phyloP scores from a whole-genome alignment of 2,888 invertebrate genomes.

The Lochmaea capreae region DNA sequence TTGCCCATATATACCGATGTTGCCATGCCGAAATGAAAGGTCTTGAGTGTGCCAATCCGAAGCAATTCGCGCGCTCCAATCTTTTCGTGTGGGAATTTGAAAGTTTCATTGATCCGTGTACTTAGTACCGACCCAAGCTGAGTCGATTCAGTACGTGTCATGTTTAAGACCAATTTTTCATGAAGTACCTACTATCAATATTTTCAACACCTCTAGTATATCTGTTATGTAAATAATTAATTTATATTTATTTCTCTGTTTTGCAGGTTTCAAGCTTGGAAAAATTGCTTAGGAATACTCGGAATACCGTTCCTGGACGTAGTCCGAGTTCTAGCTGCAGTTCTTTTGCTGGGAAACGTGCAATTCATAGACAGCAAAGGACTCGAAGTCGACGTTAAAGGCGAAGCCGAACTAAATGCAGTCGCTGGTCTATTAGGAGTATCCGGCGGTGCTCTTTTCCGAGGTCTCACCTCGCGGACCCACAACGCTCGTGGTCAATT shows the following conservation, averaged over 20 bases:
- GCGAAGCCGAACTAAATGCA: conserved; percentile 85
- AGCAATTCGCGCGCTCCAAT: too few relatives aligned
- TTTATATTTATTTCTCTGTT: background rate
- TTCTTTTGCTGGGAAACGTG: conserved; percentile 91
- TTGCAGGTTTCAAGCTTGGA: conserved; percentile 88
- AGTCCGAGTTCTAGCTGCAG: conserved; percentile 90
- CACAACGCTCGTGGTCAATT: conserved; percentile 83
- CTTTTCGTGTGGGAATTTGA: too few relatives aligned
- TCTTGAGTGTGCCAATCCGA: too few relatives aligned
- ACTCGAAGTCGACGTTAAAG: conserved; percentile 81
- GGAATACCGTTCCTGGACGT: conserved; percentile 96
- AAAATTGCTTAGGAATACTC: conserved; percentile 87
- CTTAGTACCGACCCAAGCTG: too few relatives aligned
- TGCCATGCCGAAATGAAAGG: too few relatives aligned
- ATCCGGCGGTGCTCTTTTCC: conserved; percentile 78
- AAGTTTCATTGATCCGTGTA: too few relatives aligned
- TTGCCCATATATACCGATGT: too few relatives aligned
- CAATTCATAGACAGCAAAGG: conserved; percentile 86
- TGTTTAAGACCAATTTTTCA: too few relatives aligned
- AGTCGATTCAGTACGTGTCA: too few relatives aligned
- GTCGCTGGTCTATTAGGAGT: conserved; percentile 88
- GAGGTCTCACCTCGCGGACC: conserved; percentile 86
- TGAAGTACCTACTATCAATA: too few relatives aligned
- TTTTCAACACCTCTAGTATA: background rate
- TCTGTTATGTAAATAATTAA: background rate